Percentiles rank a stretch among this genome's conserved stretches.
Conservation (phyloP, 1,140 invertebrate species). For the Drosophila carrolli region DNA sequence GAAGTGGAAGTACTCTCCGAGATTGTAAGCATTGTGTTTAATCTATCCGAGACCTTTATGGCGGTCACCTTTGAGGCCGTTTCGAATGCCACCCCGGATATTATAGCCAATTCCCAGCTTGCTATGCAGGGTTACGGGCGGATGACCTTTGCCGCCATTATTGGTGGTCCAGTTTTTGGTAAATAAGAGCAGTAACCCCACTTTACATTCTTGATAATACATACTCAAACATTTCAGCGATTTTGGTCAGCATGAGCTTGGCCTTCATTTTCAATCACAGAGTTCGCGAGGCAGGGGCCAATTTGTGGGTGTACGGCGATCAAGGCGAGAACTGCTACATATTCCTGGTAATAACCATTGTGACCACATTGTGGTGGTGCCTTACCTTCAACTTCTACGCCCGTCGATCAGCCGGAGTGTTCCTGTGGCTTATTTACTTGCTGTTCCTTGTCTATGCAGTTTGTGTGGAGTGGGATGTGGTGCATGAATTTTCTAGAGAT, state of each 20-base stretch:
- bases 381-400: slow-evolving; percentile 40
- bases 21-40: slow-evolving; percentile 44
- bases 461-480: slow-evolving; percentile 30
- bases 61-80: slow-evolving; percentile 37
- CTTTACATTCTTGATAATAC: too few species aligned
- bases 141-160: slow-evolving; percentile 59
- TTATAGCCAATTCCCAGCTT: slow-evolving; percentile 46
- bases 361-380: slow-evolving; percentile 28
- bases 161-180: slow-evolving; percentile 53
- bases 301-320: slow-evolving; percentile 33
- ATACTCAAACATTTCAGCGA: slow-evolving; percentile 7
- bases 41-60: slow-evolving; percentile 43
- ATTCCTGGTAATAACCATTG: slow-evolving; percentile 38
- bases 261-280: slow-evolving; percentile 37
- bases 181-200: not conserved
- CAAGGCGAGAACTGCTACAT: slow-evolving; percentile 42
- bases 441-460: slow-evolving; percentile 29
- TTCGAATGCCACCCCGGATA: slow-evolving; percentile 27
- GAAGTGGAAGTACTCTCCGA: slow-evolving; percentile 48
- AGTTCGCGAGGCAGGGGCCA: slow-evolving; percentile 4
- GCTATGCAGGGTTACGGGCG: slow-evolving; percentile 54
- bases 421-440: slow-evolving; percentile 26
- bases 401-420: slow-evolving; percentile 50
- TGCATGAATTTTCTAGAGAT: slow-evolving; percentile 37
- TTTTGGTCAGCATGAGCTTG: slow-evolving; percentile 37